A percentile compares a stretch with the other conserved stretches of the same genome.
These are phyloP conservation scores for Bufo gargarizans DNA, from an alignment of 2,113 vertebrate species.

Conservation along the genomic window DNA sequence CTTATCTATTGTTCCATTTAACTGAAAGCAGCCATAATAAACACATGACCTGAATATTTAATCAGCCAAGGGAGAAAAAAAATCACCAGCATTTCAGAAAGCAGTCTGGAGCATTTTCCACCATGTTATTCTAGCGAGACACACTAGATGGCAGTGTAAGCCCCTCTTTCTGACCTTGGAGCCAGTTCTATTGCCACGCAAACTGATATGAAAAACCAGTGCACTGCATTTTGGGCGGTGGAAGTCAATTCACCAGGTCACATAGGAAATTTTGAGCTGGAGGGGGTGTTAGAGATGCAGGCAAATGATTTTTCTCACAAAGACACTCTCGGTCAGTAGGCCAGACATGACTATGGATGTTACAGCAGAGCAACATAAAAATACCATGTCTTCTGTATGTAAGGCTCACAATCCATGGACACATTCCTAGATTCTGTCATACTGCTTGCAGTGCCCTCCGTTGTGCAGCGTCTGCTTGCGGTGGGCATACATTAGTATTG, in stretches of 20 bases:
- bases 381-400: not conserved
- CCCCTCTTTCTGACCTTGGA: constrained; percentile 60
- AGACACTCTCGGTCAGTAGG: constrained; percentile 26
- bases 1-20: not conserved
- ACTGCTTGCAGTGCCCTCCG: not conserved
- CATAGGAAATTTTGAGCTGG: constrained; percentile 52
- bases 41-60: constrained; percentile 27
- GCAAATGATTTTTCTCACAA: constrained; percentile 44
- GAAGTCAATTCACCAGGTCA: constrained; percentile 12
- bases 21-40: constrained; percentile 1
- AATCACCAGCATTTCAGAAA: constrained; percentile 28
- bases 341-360: constrained; percentile 22
- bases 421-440: not conserved
- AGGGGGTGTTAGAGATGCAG: constrained; percentile 16
- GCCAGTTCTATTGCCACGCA: not conserved
- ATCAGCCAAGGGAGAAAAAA: not conserved
- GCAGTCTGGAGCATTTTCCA: not conserved
- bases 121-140: constrained; percentile 61
- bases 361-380: constrained; percentile 13
- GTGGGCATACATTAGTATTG: not conserved
- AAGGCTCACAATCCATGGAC: not conserved
- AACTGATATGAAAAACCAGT: not conserved
- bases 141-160: constrained; percentile 75
- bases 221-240: not conserved
- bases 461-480: not conserved